These are phyloP conservation scores for Perca fluviatilis DNA, from an alignment of 2,113 vertebrate genomes.

Conservation along the genomic window DNA sequence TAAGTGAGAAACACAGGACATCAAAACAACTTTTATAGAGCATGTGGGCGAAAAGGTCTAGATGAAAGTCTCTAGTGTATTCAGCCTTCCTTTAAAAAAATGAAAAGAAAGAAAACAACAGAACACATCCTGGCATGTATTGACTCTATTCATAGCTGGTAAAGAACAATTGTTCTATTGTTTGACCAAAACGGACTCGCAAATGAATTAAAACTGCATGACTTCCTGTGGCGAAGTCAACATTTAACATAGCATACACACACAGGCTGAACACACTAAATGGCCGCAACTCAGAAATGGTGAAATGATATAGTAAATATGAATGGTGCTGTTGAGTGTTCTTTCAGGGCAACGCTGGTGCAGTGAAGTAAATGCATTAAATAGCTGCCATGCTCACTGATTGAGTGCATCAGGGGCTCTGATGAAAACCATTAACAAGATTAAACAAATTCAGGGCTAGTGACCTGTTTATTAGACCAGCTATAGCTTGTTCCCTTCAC, in stretches of 20 bases:
- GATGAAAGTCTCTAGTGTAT: constrained; percentile 62
- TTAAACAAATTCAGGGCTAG: constrained; percentile 76
- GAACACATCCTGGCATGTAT: constrained; percentile 78
- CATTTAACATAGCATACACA: constrained; percentile 41
- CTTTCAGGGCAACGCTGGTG: constrained; percentile 35
- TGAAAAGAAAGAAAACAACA: constrained; percentile 12
- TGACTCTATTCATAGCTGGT: constrained; percentile 69
- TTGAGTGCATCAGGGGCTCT: constrained; percentile 75
- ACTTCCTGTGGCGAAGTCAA: constrained; percentile 75
- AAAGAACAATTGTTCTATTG: constrained; percentile 81
- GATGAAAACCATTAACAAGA: constrained; percentile 81
- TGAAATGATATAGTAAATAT: constrained; percentile 41
- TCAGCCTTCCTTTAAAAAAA: constrained; percentile 60
- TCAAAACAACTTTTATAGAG: constrained; percentile 53
- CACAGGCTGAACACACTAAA: constrained; percentile 21
- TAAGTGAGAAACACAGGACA: constrained; percentile 55
- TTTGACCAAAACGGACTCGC: constrained; percentile 54
- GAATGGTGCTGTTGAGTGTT: constrained; percentile 33
- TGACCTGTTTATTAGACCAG: constrained; percentile 65
- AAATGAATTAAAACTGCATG: constrained; percentile 72
- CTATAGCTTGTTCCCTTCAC: constrained; percentile 54
- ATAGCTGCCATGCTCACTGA: constrained; percentile 57
- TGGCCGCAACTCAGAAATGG: constrained; percentile 14
- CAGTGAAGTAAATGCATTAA: constrained; percentile 71
- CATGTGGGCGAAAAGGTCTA: constrained; percentile 64